phyloP scores from a whole-genome alignment of 2,113 vertebrate species.

The Mormoops blainvillei region DNA sequence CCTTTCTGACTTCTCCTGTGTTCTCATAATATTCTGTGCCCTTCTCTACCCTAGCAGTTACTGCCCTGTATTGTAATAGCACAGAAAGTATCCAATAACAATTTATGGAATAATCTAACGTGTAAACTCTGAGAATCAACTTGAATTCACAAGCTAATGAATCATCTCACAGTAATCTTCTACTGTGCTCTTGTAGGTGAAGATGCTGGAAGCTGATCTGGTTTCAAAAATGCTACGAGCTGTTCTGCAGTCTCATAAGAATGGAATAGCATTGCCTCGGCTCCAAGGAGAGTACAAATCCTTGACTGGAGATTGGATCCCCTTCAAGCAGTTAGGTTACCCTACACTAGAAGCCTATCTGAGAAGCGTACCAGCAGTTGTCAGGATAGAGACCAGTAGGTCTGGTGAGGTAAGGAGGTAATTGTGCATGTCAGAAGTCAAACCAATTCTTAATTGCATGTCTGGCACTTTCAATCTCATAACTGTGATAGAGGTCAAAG shows the following conservation, averaged over 20 bases:
- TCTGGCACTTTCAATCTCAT: not conserved
- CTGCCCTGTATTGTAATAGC: not conserved
- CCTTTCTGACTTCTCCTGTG: not conserved
- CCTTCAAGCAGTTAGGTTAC: constrained; percentile 85
- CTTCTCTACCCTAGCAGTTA: not conserved
- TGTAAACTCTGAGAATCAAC: constrained; percentile 2
- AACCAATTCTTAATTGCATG: not conserved
- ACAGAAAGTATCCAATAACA: not conserved
- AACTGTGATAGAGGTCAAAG: not conserved
- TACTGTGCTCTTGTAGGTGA: constrained; percentile 65
- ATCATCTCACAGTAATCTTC: not conserved
- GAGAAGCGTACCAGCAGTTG: constrained; percentile 87
- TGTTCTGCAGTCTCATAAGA: constrained; percentile 90
- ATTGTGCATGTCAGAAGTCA: not conserved
- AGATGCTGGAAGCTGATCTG: constrained; percentile 88
- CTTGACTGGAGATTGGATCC: constrained; percentile 90
- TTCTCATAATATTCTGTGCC: not conserved
- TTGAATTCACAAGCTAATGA: not conserved
- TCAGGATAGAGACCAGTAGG: constrained; percentile 82
- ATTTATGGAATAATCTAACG: not conserved
- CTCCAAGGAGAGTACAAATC: constrained; percentile 87
- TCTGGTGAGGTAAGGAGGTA: constrained; percentile 88
- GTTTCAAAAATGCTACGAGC: constrained; percentile 89
- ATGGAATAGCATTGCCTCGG: constrained; percentile 80
- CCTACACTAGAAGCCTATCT: constrained; percentile 86